A percentile compares a stretch with the other conserved stretches of the same genome.
Evolutionary conservation across 1,140 invertebrate species (phyloP).

Genomic region (Diuraphis noxia): DNA sequence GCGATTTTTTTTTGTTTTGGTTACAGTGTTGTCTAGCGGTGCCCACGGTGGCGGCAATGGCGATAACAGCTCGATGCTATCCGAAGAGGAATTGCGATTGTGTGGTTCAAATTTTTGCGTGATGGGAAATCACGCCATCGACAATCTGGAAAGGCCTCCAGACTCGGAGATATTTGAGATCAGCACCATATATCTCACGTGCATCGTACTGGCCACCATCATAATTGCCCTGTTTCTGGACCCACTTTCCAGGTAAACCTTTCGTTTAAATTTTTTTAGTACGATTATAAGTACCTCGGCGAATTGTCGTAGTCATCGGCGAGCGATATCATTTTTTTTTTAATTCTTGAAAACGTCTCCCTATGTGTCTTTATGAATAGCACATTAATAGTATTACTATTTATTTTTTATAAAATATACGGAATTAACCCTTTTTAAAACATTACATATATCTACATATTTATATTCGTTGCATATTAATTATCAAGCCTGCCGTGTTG

Average conservation of each 20-base stretch:
- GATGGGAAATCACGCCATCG: conserved; percentile 67
- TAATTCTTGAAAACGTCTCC: not conserved
- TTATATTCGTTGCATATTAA: not conserved
- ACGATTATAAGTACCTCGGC: no score
- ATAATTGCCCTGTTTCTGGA: conserved; percentile 88
- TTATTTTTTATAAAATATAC: no score
- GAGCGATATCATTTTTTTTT: not conserved
- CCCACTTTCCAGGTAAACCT: conserved; percentile 76
- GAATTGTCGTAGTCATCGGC: no score
- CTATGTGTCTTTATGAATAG: not conserved
- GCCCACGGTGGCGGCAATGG: conserved; percentile 67
- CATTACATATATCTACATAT: no score
- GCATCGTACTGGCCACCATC: conserved; percentile 80
- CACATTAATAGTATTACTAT: no score
- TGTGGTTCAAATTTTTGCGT: conserved; percentile 87
- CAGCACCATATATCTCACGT: conserved; percentile 84
- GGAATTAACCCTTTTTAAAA: no score
- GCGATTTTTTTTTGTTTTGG: conserved; percentile 53
- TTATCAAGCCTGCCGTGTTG: no score
- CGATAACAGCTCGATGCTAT: conserved; percentile 61
- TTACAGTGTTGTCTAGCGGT: conserved; percentile 75
- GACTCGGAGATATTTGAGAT: conserved; percentile 85
- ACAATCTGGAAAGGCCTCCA: conserved; percentile 74
- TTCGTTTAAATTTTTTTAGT: not conserved
- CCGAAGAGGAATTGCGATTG: conserved; percentile 64